phyloP scores from a whole-genome alignment of 2,113 vertebrate species.

The Oreocharis arfaki region DNA sequence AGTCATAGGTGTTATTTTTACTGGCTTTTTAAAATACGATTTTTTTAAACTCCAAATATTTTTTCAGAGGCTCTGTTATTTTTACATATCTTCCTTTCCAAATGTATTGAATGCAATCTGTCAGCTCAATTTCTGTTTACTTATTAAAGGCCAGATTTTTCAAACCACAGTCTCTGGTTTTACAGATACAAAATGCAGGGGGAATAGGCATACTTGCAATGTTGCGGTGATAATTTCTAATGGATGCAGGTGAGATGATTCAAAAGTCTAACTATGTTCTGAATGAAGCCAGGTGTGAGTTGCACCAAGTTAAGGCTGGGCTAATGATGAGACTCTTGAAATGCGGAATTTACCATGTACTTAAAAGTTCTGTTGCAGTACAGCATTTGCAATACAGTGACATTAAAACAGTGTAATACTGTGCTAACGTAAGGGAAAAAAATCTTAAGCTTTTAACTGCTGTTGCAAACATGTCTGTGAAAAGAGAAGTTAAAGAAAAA shows the following conservation, averaged over 20 bases:
- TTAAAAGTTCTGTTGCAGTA: background rate
- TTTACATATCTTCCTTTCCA: background rate
- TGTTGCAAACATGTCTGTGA: background rate
- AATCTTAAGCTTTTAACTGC: background rate
- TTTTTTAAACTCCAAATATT: slow-evolving; percentile 25
- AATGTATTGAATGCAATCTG: background rate
- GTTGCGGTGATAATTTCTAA: background rate
- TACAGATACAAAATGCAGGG: background rate
- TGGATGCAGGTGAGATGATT: background rate
- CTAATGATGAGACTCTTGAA: background rate
- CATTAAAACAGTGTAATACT: background rate
- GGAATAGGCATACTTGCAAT: background rate
- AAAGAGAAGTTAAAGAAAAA: background rate
- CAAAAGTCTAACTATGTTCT: background rate
- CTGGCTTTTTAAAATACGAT: background rate
- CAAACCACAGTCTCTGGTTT: background rate
- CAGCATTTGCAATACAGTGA: background rate
- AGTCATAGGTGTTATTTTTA: slow-evolving; percentile 33
- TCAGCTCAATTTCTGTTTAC: slow-evolving; percentile 12
- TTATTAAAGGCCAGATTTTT: slow-evolving; percentile 25
- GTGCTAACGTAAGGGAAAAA: background rate
- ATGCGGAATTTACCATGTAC: background rate
- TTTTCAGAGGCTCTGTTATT: slow-evolving; percentile 30
- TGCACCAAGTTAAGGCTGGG: background rate
- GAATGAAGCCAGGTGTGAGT: background rate